A percentile compares a stretch with the other conserved stretches of the same genome.
Evolutionary conservation across 2,113 vertebrate species (phyloP).

Genomic region (Hippocampus guttulatus): DNA sequence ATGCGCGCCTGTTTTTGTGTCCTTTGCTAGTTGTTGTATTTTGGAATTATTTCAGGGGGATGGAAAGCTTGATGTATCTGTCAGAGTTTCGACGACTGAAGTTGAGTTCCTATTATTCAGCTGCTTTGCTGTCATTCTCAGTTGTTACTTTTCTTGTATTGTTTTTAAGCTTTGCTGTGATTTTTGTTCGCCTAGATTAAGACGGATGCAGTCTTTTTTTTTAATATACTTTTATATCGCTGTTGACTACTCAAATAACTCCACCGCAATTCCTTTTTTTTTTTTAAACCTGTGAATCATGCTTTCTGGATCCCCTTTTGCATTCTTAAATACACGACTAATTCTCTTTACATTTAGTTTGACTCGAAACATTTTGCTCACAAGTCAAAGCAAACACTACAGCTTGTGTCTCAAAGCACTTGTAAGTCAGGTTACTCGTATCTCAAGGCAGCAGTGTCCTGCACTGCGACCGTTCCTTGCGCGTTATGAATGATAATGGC

Average conservation of each 20-base stretch:
- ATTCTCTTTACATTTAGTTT: no score
- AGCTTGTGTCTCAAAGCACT: not conserved
- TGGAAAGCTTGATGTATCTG: not conserved
- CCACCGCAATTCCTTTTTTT: no score
- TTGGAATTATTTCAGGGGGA: not conserved
- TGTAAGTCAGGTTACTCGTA: not conserved
- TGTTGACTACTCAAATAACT: no score
- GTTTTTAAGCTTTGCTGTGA: no score
- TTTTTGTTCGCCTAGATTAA: no score
- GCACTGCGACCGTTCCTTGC: not conserved
- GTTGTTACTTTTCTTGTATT: no score
- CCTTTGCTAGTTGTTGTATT: not conserved
- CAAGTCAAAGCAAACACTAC: not conserved
- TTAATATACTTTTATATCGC: no score
- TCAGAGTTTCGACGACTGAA: not conserved
- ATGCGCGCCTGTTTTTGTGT: conserved; percentile 4
- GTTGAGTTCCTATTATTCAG: not conserved
- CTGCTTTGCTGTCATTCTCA: no score
- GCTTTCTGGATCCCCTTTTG: no score
- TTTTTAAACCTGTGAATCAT: no score
- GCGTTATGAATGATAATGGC: not conserved
- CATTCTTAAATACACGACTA: no score
- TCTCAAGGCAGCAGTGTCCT: not conserved
- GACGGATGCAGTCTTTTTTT: no score
- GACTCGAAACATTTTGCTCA: not conserved